Evolutionary conservation across 2,113 vertebrate species (phyloP), one percentile per base, ranked within the genome.

Genomic region (Dissostichus mawsoni): DNA sequence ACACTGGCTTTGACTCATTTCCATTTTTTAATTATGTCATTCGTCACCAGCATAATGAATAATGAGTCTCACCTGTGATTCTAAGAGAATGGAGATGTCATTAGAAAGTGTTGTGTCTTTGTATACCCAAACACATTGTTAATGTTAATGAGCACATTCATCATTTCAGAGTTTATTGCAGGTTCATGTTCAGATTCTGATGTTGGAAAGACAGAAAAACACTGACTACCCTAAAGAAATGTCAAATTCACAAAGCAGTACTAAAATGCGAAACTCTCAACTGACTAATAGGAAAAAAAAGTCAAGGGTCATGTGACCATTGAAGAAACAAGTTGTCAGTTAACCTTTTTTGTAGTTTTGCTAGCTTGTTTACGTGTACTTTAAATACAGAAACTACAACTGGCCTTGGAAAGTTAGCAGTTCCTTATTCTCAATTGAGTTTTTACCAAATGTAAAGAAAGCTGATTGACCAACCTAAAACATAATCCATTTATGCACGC

Each of bases 41-140:
- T 52, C 23, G 12, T 47, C 25, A 41, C 3, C 11, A 6, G n/a
- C 36, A 36, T 51, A 41, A 61, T 61, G 45, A 51, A 50, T 76
- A 75, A 72, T 61, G 33, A 50, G 48, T 33, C 33, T 53, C 9
- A 9, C 13, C 8, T 33, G 20, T 66, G 33, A 62, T 44, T 80
- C 4, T 55, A 3, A 14, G 45, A 18, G 9, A 36, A 3, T 3
- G 33, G 20, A 58, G 13, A 20, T 11, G 45, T 65, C 29, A 16
- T 5, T 25, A 11, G 7, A 53, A 53, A 59, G 33, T 33, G 2
- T 13, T 29, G 11, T 36, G 53, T 8, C 13, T 29, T 29, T 64
- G 50, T 57, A 8, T 66, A 5, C 2, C 16, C 8, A 66, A 17
- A 44, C 8, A 20, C 14, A 48, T 48, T 73, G 18, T n/a, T 69